Percentiles rank a stretch among this genome's conserved stretches.
Conservation (phyloP, 1,140 invertebrate genomes). For the Drosophila pseudoananassae region DNA sequence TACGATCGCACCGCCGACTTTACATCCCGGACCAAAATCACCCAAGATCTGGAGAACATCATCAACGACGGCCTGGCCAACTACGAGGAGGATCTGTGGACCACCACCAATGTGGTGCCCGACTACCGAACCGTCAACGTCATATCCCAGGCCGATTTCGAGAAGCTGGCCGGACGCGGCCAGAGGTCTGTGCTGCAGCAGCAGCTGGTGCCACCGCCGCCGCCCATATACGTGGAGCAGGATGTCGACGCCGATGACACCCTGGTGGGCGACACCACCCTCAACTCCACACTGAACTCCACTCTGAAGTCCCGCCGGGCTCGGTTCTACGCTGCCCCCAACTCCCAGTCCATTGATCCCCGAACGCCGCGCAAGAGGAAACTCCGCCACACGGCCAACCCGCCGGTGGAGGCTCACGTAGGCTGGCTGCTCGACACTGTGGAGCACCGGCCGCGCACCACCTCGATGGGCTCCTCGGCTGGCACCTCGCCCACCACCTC, state of each 20-base stretch:
- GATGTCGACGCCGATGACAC: conserved; percentile 42
- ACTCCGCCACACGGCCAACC: conserved; percentile 95
- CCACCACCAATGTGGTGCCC: conserved; percentile 79
- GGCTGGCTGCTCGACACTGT: conserved; percentile 98
- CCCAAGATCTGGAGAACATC: conserved; percentile 95
- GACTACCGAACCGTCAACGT: conserved; percentile 95
- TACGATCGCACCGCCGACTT: conserved; percentile 95
- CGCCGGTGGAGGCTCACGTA: conserved; percentile 96
- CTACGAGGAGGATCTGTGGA: conserved; percentile 97
- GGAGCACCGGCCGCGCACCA: conserved; percentile 91
- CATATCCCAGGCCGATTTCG: conserved; percentile 94
- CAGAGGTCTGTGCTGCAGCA: conserved; percentile 83
- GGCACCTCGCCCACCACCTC: conserved; percentile 90
- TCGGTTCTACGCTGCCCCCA: conserved; percentile 97
- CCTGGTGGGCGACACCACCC: conserved; percentile 70
- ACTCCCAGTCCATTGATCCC: conserved; percentile 89
- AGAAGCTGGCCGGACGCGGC: conserved; percentile 89
- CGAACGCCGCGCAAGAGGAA: conserved; percentile 93
- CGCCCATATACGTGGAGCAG: conserved; percentile 84
- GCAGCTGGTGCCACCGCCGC: conserved; percentile 89
- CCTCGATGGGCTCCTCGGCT: conserved; percentile 90
- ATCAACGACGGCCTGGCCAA: conserved; percentile 98
- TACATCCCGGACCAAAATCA: conserved; percentile 94
- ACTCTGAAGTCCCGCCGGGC: conserved; percentile 84
- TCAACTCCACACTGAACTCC: conserved; percentile 65